Conservation (phyloP, 2,113 vertebrate genomes). For the Delphinapterus leucas region DNA sequence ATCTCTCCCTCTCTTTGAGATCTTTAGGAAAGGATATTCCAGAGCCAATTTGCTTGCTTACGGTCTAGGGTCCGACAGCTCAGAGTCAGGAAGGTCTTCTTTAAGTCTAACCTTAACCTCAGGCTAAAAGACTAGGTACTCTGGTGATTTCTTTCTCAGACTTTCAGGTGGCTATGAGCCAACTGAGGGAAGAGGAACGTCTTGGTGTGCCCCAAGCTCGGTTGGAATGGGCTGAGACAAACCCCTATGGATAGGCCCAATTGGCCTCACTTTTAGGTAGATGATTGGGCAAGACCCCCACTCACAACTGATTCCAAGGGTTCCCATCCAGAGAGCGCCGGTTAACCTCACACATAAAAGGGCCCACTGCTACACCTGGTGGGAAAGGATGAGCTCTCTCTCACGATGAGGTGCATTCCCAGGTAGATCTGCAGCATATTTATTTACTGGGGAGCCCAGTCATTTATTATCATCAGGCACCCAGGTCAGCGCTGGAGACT, state of each 20-base stretch:
- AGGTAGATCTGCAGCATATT: not conserved
- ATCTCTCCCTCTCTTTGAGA: not conserved
- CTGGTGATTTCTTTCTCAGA: not conserved
- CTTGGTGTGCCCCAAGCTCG: not conserved
- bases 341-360: no score
- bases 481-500: not conserved
- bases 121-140: not conserved
- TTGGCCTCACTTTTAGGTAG: not conserved
- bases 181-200: not conserved
- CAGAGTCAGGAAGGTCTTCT: not conserved
- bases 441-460: not conserved
- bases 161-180: not conserved
- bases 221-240: not conserved
- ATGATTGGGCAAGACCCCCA: not conserved
- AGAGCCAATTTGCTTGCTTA: accelerated
- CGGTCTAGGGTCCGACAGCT: not conserved
- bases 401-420: not conserved
- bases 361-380: not conserved
- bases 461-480: not conserved
- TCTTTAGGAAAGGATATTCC: not conserved
- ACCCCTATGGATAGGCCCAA: not conserved
- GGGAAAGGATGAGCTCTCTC: not conserved
- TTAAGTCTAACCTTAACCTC: not conserved
- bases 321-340: not conserved
- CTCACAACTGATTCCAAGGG: not conserved